phyloP scores from a whole-genome alignment of 1,140 invertebrate species.

The Heliconius hermathena region DNA sequence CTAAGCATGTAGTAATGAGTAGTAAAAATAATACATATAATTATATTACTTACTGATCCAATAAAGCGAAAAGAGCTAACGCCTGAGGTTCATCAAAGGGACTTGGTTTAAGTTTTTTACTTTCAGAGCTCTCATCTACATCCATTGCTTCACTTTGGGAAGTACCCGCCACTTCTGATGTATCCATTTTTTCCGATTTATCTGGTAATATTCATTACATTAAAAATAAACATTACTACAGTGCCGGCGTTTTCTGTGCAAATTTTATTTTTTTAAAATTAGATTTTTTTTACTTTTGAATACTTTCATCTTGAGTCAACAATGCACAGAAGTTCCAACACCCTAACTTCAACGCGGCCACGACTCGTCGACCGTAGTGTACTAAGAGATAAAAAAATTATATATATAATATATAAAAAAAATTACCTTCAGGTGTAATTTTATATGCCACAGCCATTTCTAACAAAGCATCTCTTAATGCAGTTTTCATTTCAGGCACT shows the following conservation, averaged over 20 bases:
- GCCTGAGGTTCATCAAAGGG: conserved; percentile 70
- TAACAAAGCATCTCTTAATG: conserved; percentile 87
- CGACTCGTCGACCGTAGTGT: too few species aligned
- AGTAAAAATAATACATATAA: conserved; percentile 16
- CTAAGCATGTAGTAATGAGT: not conserved
- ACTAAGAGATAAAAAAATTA: not conserved
- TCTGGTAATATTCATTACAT: conserved; percentile 35
- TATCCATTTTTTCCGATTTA: conserved; percentile 51
- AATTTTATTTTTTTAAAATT: too few species aligned
- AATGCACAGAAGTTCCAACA: too few species aligned
- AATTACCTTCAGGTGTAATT: conserved; percentile 52
- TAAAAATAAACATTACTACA: too few species aligned
- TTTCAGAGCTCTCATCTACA: conserved; percentile 50
- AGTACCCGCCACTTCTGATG: conserved; percentile 43
- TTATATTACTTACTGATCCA: conserved; percentile 69
- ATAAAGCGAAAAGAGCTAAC: conserved; percentile 67
- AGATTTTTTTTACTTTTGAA: too few species aligned
- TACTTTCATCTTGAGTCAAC: too few species aligned
- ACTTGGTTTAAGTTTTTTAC: conserved; percentile 44
- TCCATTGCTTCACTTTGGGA: conserved; percentile 57
- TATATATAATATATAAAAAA: not conserved
- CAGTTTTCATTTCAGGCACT: conserved; percentile 83
- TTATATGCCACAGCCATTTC: conserved; percentile 87
- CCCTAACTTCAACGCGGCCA: too few species aligned
- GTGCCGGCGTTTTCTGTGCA: too few species aligned